phyloP scores from a whole-genome alignment of 2,113 vertebrate genomes.

The Dipodomys stephensi region DNA sequence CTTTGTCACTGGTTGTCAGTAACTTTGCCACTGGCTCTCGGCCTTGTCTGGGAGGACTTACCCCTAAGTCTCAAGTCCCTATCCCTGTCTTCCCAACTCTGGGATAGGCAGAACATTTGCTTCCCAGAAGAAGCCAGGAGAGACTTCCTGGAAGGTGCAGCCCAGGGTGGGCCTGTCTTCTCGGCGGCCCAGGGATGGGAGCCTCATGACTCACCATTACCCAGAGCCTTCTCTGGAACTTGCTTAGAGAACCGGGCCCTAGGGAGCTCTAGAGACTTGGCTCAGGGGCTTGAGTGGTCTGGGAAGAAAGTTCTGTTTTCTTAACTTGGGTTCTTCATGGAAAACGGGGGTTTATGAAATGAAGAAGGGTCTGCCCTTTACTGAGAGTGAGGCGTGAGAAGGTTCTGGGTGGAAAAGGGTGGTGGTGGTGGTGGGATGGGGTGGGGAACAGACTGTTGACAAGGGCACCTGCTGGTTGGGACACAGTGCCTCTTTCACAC shows the following conservation, averaged over 20 bases:
- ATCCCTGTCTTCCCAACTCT: neutral
- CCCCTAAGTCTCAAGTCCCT: neutral
- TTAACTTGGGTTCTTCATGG: slow-evolving; percentile 25
- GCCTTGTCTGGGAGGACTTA: neutral
- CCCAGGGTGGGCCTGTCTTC: neutral
- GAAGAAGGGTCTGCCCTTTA: neutral
- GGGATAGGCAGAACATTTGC: neutral
- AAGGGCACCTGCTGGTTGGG: neutral
- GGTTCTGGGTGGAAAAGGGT: neutral
- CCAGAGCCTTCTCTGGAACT: slow-evolving; percentile 61
- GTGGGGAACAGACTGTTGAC: neutral
- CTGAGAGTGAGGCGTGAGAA: neutral
- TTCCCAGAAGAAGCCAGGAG: slow-evolving; percentile 23
- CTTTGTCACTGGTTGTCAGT: neutral
- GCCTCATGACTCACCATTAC: slow-evolving; percentile 52
- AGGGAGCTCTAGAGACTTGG: slow-evolving; percentile 51
- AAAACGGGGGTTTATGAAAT: neutral
- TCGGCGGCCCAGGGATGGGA: neutral
- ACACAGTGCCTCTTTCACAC: neutral
- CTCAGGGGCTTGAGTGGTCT: slow-evolving; percentile 54
- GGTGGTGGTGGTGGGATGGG: neutral
- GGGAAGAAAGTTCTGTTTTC: slow-evolving; percentile 68
- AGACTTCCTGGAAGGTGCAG: neutral
- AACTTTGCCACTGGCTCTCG: neutral
- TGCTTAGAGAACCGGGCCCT: slow-evolving; percentile 47